Conservation (phyloP, 1,140 invertebrate genomes). For the Penaeus japonicus region DNA sequence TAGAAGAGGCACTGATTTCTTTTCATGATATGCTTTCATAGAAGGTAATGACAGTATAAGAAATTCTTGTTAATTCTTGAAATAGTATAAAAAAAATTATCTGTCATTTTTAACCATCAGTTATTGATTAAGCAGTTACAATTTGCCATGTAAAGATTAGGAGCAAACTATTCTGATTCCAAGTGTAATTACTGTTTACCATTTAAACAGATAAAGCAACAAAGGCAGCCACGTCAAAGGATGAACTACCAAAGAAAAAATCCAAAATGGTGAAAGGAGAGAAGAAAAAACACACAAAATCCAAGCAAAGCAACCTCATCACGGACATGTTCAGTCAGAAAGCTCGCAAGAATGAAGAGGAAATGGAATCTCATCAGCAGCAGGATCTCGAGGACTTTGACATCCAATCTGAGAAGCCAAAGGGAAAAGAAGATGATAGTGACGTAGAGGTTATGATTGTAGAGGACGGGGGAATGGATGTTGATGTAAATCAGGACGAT, state of each 20-base stretch:
- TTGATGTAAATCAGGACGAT: background rate
- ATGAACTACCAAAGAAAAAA: background rate
- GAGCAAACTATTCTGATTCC: no score
- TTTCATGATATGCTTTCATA: no score
- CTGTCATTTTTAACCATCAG: no score
- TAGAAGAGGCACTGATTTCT: no score
- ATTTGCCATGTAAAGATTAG: no score
- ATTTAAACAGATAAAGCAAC: background rate
- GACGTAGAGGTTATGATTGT: background rate
- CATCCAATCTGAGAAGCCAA: no score
- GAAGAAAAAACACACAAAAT: slow-evolving; percentile 3
- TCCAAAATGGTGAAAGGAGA: background rate
- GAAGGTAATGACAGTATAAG: no score
- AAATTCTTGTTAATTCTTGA: no score
- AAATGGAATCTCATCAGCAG: background rate
- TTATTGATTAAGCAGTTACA: no score
- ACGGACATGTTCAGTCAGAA: slow-evolving; percentile 28
- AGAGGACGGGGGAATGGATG: background rate
- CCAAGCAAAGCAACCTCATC: slow-evolving; percentile 24
- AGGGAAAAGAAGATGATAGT: background rate
- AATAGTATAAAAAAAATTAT: no score
- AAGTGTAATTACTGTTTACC: no score
- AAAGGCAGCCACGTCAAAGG: background rate
- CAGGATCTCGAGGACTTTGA: background rate
- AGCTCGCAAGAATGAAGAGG: background rate